These are phyloP conservation scores for Hyperoplus lanceolatus DNA, from an alignment of 2,797 vertebrate genomes.

Conservation along the genomic window DNA sequence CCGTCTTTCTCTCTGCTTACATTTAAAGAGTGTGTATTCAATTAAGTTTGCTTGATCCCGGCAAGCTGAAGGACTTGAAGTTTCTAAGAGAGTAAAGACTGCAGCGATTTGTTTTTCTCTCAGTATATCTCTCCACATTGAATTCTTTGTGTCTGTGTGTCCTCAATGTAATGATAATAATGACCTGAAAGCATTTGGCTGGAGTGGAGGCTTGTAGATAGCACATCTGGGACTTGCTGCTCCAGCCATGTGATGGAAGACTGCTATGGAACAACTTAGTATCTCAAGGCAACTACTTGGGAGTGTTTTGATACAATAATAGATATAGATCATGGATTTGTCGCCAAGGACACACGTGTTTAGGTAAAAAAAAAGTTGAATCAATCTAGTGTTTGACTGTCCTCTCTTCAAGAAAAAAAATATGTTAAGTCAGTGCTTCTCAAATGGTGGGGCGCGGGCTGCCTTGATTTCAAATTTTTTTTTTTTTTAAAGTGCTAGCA, in stretches of 20 bases:
- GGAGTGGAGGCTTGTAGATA: neutral
- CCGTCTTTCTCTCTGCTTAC: neutral
- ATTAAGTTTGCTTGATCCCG: neutral
- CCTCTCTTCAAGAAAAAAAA: neutral
- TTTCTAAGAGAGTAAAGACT: neutral
- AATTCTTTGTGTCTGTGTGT: neutral
- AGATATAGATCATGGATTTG: neutral
- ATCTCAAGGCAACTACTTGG: slow-evolving; percentile 11
- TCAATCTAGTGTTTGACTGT: too few species aligned
- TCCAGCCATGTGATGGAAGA: neutral
- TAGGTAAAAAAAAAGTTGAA: neutral
- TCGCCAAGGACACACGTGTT: neutral
- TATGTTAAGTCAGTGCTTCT: too few species aligned
- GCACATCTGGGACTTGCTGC: neutral
- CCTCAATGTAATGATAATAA: neutral
- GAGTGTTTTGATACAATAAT: neutral
- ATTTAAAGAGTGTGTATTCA: neutral
- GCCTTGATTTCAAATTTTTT: too few species aligned
- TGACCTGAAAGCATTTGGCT: neutral
- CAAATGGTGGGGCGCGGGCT: too few species aligned
- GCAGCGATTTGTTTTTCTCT: neutral
- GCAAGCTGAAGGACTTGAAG: neutral
- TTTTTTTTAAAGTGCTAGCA: too few species aligned
- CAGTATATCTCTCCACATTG: neutral
- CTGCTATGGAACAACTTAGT: slow-evolving; percentile 8